These are phyloP conservation scores for Oncorhynchus tshawytscha DNA, from an alignment of 2,113 vertebrate genomes.

Conservation along the genomic window DNA sequence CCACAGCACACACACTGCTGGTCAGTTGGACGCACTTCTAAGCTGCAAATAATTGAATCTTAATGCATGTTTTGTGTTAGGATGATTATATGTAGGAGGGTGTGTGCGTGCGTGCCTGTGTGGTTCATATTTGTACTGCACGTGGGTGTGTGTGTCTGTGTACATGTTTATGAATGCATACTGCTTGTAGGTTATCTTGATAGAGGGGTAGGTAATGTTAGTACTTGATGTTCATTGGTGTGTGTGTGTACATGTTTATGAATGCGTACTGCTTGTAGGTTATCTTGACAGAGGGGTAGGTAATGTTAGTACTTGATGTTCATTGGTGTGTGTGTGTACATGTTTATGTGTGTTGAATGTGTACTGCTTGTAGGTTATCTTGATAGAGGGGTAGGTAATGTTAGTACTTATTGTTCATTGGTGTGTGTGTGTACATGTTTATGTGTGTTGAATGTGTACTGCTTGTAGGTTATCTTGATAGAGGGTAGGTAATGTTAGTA, in stretches of 20 bases:
- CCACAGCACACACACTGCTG: slow-evolving; percentile 31
- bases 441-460: neutral
- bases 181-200: neutral
- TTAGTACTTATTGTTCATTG: slow-evolving; percentile 24
- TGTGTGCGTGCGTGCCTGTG: neutral
- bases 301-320: slow-evolving; percentile 22
- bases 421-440: neutral
- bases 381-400: slow-evolving; percentile 10
- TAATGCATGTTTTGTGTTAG: neutral
- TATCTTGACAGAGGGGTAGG: neutral
- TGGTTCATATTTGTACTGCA: no score
- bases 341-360: neutral
- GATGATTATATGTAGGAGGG: neutral
- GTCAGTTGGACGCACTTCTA: no score
- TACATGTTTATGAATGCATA: neutral
- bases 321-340: neutral
- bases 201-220: slow-evolving; percentile 18
- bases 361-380: neutral
- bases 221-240: slow-evolving; percentile 19
- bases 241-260: slow-evolving; percentile 43
- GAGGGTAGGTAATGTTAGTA: slow-evolving; percentile 24
- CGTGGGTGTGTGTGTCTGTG: no score
- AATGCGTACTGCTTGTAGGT: neutral
- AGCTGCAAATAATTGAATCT: neutral
- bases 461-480: neutral